Base-by-base conservation (phyloP, 2,797 vertebrate species). In the Acipenser ruthenus region DNA sequence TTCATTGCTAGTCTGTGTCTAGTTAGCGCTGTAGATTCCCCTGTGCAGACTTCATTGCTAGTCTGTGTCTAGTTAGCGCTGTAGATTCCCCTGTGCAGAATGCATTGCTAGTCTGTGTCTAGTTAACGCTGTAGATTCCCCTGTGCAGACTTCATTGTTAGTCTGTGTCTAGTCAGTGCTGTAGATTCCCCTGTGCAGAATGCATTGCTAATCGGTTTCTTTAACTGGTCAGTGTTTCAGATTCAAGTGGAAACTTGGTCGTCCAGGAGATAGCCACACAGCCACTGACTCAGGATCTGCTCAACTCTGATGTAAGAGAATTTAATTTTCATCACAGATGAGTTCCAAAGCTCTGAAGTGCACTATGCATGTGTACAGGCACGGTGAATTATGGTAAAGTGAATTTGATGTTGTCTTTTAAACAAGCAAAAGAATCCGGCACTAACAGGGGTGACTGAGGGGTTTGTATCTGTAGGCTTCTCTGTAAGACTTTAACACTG, bases 231-330 rank as follows among this genome's bases (percentile, higher is more conserved):
- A 96, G 94, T 8, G 89, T 95, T 68, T 94, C 85, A 1, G 93
- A 96, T 70, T 84, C 82, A 50, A 84, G 82, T 8, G 89, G 83
- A 0, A 88, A 92, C 70, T 80, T 95, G 12, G 85, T 96, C 74
- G 85, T 96, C 49, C 92, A 94, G 76, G 94, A 96, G 77, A 82
- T 93, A 55, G 94, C 93, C 62, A 89, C 86, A 0, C 88, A 91
- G 74, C 94, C 94, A 50, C 82, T 96, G 3, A 94, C 92, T 0
- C 93, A 96, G 76, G 88, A 94, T 71, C 87, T 95, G 68, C 89
- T 96, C 50, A 78, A 72, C 50, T 92, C 93, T 0, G 79, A 90
- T 65, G 94, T 96, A 77, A 87, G 76, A 23, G 6, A 11, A 3
- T 8, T 15, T 2, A n/a, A 9, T 53, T 53, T 53, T 12, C 9